Conservation (phyloP, 2,113 vertebrate species). For the Trematomus loennbergii region DNA sequence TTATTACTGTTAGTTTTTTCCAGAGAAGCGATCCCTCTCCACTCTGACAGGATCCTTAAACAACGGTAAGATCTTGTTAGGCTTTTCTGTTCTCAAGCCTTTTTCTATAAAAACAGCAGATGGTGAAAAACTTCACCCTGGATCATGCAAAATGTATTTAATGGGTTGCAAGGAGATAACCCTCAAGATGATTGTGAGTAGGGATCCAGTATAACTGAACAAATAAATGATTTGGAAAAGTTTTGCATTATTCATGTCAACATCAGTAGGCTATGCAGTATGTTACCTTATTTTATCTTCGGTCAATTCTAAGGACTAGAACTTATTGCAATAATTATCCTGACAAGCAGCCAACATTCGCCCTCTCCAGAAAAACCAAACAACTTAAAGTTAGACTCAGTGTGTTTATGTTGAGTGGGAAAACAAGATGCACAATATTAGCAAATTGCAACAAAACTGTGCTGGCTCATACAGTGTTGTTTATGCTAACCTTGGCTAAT, state of each 20-base stretch:
- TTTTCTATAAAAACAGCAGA: conserved; percentile 20
- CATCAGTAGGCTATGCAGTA: neutral
- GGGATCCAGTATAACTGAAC: neutral
- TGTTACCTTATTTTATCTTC: neutral
- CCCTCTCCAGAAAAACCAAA: too few relatives aligned
- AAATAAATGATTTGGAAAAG: neutral
- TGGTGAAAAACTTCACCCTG: neutral
- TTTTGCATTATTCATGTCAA: neutral
- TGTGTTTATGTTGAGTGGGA: too few relatives aligned
- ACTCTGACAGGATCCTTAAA: conserved; percentile 1
- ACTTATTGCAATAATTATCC: neutral
- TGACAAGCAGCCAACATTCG: too few relatives aligned
- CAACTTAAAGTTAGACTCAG: too few relatives aligned
- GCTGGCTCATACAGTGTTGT: neutral
- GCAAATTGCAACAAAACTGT: neutral
- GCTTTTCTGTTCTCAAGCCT: neutral
- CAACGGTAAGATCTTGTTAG: neutral
- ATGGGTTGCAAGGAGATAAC: neutral
- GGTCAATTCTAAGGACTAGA: neutral
- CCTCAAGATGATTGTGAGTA: neutral
- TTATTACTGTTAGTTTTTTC: conserved; percentile 1
- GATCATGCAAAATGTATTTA: neutral
- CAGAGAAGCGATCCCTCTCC: neutral
- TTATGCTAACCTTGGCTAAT: neutral
- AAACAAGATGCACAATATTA: neutral